Evolutionary conservation across 2,797 vertebrate genomes (phyloP).

Genomic region (Alouatta caraya): DNA sequence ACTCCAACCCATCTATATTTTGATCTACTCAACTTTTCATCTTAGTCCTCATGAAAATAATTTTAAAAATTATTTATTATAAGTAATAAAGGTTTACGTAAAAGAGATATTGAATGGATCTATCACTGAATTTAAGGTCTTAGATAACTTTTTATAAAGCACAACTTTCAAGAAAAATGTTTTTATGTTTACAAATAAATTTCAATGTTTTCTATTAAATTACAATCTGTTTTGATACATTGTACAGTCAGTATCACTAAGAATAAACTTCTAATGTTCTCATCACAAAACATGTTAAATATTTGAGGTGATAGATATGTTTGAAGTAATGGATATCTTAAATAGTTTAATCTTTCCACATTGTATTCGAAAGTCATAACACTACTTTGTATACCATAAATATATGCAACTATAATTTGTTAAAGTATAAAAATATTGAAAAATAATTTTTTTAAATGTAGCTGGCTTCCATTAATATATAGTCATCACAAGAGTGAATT

Average conservation of each 20-base stretch:
- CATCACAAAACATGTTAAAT: neutral
- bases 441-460: neutral
- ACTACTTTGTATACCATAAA: neutral
- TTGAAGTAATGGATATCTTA: neutral
- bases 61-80: conserved; percentile 29
- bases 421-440: neutral
- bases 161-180: neutral
- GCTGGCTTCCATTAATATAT: neutral
- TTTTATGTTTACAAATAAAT: conserved; percentile 13
- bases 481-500: neutral
- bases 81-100: conserved; percentile 40
- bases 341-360: neutral
- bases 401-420: neutral
- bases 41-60: conserved; percentile 45
- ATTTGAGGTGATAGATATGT: neutral
- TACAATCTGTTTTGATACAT: neutral
- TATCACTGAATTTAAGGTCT: conserved; percentile 17
- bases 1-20: neutral
- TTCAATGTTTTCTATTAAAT: neutral
- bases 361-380: neutral
- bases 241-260: neutral
- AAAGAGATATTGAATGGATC: conserved; percentile 13
- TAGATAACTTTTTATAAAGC: neutral
- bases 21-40: conserved; percentile 46
- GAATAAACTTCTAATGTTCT: neutral